Evolutionary conservation across 2,797 vertebrate species (phyloP).

Genomic region (Euthynnus affinis): DNA sequence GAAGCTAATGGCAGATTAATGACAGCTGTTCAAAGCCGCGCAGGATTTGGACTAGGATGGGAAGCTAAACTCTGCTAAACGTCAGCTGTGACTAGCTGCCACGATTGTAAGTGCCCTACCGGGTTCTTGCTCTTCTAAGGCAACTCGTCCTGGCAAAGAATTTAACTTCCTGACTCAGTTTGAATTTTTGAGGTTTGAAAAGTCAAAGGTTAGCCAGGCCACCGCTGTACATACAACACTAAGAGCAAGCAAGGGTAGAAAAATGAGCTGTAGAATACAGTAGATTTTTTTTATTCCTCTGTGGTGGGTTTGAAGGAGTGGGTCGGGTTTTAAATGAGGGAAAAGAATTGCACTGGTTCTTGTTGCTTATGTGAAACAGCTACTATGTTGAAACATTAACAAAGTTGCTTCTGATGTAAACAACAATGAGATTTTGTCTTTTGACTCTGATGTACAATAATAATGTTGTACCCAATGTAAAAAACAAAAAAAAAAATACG

Average conservation of each 20-base stretch:
- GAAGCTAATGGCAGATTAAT: conserved; percentile 44
- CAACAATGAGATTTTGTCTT: conserved; percentile 52
- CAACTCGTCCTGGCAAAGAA: conserved; percentile 10
- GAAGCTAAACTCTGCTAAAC: conserved; percentile 30
- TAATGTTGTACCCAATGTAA: conserved; percentile 69
- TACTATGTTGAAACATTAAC: conserved; percentile 48
- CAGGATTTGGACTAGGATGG: conserved; percentile 25
- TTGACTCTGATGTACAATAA: conserved; percentile 68
- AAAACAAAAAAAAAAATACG: conserved; percentile 36
- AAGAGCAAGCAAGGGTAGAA: conserved; percentile 56
- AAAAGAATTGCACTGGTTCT: conserved; percentile 80
- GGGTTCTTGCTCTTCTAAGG: conserved; percentile 1
- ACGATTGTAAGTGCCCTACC: not conserved
- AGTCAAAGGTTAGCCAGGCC: conserved; percentile 58
- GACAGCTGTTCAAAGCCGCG: conserved; percentile 23
- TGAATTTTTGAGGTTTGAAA: conserved; percentile 30
- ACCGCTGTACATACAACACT: conserved; percentile 73
- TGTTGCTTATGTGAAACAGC: conserved; percentile 66
- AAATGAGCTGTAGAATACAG: conserved; percentile 46
- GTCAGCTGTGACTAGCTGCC: conserved; percentile 1
- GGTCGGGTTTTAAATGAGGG: conserved; percentile 65
- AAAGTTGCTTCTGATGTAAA: conserved; percentile 72
- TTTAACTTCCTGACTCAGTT: conserved; percentile 56
- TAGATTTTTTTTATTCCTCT: conserved; percentile 44
- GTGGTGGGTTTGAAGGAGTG: conserved; percentile 44